phyloP scores from a whole-genome alignment of 2,113 vertebrate genomes.

The Pantherophis guttatus region DNA sequence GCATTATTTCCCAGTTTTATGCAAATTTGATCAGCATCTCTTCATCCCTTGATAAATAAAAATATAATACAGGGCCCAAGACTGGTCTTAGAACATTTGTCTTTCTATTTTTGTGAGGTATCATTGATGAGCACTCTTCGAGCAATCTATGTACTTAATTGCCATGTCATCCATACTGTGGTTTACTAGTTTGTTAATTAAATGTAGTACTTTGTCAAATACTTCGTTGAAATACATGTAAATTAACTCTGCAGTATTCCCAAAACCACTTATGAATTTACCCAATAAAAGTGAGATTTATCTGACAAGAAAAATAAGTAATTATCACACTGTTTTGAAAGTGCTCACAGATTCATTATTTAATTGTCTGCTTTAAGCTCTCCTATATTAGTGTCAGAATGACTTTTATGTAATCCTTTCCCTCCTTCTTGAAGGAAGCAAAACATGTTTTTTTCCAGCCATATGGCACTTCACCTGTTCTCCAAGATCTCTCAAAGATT shows the following conservation, averaged over 20 bases:
- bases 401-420: not conserved
- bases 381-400: not conserved
- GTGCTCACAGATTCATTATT: not conserved
- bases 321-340: not conserved
- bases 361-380: not conserved
- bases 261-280: not conserved
- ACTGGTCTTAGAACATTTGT: not conserved
- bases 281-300: not conserved
- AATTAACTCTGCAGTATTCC: not conserved
- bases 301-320: not conserved
- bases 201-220: not conserved
- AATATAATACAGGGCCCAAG: not conserved
- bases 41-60: not conserved
- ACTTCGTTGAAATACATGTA: not conserved
- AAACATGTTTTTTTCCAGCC: not conserved
- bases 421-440: not conserved
- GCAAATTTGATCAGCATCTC: not conserved
- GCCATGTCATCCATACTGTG: not conserved
- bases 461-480: not conserved
- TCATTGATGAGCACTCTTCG: not conserved
- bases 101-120: not conserved
- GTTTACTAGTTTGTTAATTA: not conserved
- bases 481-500: not conserved
- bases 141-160: not conserved
- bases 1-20: not conserved